Evolutionary conservation across 2,888 invertebrate species (phyloP), one percentile per base, ranked within the genome.

Genomic region (Pheosia gnoma): DNA sequence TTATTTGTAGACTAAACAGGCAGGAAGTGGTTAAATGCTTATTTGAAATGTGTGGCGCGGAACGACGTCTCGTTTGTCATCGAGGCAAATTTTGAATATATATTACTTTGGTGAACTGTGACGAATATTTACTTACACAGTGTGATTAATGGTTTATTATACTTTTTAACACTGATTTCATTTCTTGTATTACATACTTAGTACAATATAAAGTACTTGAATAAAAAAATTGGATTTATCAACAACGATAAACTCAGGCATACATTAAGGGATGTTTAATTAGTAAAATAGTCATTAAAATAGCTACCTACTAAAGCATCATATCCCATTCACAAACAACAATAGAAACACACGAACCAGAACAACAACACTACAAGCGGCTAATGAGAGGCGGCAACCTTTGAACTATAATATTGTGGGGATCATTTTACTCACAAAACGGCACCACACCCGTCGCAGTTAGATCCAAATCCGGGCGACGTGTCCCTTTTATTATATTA

Each of bases 1-100:
- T 88, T 91, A 89, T 91, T 91, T 89, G 90, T 89, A 85, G 87
- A 86, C 82, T 83, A 82, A 88, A 84, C 82, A 82, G 85, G 77
- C 86, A 85, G 87, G 88, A 88, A 88, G 84, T 83, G 82, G 86
- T 86, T 90, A 83, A 89, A 84, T 84, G 81, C 73, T 83, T 86
- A 84, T 87, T 87, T 86, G 80, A 85, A 84, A 82, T 68, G 72
- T 81, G 81, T 78, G 73, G 76, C 72, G 74, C 72, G 79, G 74
- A 69, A 73, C 68, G 75, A 77, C 74, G 64, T 69, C 70, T 79
- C 75, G 77, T 85, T 84, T 82, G 82, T 86, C 81, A 76, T 65
- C 65, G 72, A 71, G 80, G 81, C 80, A 78, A 82, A 84, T 84
- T 84, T 81, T 75, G 80, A 70, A 70, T 73, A 57, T 68, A 75